Evolutionary conservation across 2,797 vertebrate genomes (phyloP).

Genomic region (Muscicapa striata): DNA sequence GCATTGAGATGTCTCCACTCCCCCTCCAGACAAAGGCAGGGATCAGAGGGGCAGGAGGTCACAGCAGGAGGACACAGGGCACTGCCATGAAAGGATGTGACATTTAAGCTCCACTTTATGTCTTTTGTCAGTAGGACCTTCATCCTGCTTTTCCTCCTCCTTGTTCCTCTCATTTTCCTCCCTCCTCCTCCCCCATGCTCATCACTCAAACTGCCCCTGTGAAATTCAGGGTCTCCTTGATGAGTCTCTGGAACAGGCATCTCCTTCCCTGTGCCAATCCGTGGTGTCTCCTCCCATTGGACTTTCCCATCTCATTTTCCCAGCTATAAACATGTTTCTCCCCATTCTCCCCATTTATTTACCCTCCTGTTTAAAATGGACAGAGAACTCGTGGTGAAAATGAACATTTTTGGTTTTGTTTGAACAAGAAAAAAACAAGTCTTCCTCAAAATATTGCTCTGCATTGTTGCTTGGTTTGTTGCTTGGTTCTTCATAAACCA

Average conservation of each 20-base stretch:
- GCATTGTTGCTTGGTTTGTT: neutral
- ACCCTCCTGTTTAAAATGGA: neutral
- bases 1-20: neutral
- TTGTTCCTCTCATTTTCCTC: neutral
- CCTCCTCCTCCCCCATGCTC: neutral
- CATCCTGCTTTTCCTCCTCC: neutral
- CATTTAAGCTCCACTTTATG: neutral
- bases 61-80: accelerated
- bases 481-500: neutral
- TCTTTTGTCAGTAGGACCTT: neutral
- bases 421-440: neutral
- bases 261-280: neutral
- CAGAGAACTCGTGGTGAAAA: neutral
- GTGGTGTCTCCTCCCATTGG: neutral
- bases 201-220: neutral
- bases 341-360: neutral
- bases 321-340: neutral
- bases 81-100: neutral
- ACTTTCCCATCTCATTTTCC: neutral
- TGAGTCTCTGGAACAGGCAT: neutral
- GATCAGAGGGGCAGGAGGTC: neutral
- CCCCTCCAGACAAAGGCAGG: neutral
- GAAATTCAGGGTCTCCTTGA: neutral
- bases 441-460: neutral
- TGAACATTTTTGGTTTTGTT: neutral